These are phyloP conservation scores for Paratilapia polleni DNA, from an alignment of 2,113 vertebrate genomes.

Conservation along the genomic window DNA sequence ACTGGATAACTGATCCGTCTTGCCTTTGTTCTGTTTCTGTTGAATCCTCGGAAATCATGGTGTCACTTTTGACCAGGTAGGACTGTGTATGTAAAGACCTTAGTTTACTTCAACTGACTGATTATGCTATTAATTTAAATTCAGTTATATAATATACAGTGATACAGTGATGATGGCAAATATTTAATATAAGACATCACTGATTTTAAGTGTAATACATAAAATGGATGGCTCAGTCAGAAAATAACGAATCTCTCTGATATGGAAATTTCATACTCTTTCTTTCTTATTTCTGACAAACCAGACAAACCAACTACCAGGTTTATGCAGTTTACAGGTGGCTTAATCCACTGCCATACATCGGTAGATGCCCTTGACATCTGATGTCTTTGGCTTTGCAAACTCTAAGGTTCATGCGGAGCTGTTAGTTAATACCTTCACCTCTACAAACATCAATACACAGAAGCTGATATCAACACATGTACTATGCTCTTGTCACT, in stretches of 20 bases:
- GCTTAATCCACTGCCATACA: conserved; percentile 25
- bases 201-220: background rate
- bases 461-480: conserved; percentile 19
- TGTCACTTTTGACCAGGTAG: background rate
- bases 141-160: background rate
- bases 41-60: background rate
- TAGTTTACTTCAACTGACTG: background rate
- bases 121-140: background rate
- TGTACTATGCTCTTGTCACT: conserved; percentile 26
- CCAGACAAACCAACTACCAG: conserved; percentile 2
- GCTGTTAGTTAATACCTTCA: conserved; percentile 7
- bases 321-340: conserved; percentile 25
- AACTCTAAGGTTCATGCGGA: conserved; percentile 22
- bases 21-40: background rate
- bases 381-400: conserved; percentile 18
- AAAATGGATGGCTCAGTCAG: background rate
- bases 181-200: background rate
- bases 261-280: background rate
- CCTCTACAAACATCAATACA: conserved; percentile 25
- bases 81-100: background rate
- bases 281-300: conserved; percentile 26
- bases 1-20: background rate
- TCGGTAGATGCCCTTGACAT: conserved; percentile 47
- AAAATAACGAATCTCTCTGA: background rate
- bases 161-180: background rate